Evolutionary conservation across 2,797 vertebrate species (phyloP).

Genomic region (Furcifer pardalis): DNA sequence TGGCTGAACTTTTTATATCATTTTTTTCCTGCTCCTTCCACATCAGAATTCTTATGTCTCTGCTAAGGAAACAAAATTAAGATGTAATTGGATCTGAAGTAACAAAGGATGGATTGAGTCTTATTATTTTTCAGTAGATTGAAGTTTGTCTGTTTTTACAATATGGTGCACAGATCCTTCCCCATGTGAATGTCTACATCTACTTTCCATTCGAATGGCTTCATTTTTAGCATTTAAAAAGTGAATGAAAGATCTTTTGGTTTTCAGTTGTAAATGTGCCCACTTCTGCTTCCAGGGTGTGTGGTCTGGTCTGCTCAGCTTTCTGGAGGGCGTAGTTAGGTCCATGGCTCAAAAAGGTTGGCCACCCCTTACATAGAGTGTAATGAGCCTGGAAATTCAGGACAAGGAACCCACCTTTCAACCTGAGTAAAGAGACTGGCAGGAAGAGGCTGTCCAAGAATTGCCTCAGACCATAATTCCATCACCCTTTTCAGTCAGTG

Average conservation of each 20-base stretch:
- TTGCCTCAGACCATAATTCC: neutral
- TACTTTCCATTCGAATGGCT: neutral
- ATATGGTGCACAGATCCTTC: neutral
- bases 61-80: neutral
- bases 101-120: neutral
- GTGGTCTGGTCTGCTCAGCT: too few relatives aligned
- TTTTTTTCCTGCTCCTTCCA: neutral
- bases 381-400: neutral
- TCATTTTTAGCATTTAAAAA: neutral
- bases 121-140: neutral
- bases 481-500: neutral
- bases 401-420: neutral
- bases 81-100: neutral
- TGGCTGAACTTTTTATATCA: neutral
- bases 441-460: too few relatives aligned
- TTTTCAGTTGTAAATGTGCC: too few relatives aligned
- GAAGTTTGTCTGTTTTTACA: neutral
- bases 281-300: too few relatives aligned
- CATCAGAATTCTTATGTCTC: neutral
- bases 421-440: neutral
- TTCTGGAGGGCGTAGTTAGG: too few relatives aligned
- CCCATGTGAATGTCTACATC: neutral
- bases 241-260: neutral
- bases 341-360: too few relatives aligned
- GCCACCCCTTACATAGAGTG: too few relatives aligned